Evolutionary conservation across 2,888 invertebrate species (phyloP).

Genomic region (Eudemis profundana): DNA sequence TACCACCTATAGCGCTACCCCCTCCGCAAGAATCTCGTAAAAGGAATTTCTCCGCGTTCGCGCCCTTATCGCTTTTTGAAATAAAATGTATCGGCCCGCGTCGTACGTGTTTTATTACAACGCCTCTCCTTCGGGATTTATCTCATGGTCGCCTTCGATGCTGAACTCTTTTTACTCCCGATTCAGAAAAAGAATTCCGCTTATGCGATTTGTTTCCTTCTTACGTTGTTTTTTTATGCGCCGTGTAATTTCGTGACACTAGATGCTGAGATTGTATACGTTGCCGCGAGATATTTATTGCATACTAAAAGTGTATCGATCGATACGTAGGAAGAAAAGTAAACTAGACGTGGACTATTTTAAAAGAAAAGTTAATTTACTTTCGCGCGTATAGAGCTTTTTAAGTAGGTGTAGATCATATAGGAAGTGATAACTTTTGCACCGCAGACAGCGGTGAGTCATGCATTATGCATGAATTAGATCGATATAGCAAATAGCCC

Average conservation of each 20-base stretch:
- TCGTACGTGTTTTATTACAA: slow-evolving; percentile 84
- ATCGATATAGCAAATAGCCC: slow-evolving; percentile 41
- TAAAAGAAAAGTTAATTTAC: slow-evolving; percentile 23
- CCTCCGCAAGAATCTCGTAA: slow-evolving; percentile 78
- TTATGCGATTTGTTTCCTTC: slow-evolving; percentile 66
- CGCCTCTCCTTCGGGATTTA: slow-evolving; percentile 80
- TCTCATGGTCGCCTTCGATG: slow-evolving; percentile 68
- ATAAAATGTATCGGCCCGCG: slow-evolving; percentile 81
- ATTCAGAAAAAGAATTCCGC: slow-evolving; percentile 68
- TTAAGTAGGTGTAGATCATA: slow-evolving; percentile 27
- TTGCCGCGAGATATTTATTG: slow-evolving; percentile 26
- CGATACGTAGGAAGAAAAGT: slow-evolving; percentile 7
- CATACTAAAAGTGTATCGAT: slow-evolving; percentile 35
- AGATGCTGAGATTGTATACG: slow-evolving; percentile 40
- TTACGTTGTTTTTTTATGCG: slow-evolving; percentile 57
- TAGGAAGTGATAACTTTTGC: slow-evolving; percentile 28
- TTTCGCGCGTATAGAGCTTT: slow-evolving; percentile 3
- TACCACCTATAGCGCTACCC: slow-evolving; percentile 53
- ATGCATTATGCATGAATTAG: slow-evolving; percentile 37
- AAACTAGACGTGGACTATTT: slow-evolving; percentile 7
- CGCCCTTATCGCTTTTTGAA: slow-evolving; percentile 84
- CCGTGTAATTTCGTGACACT: slow-evolving; percentile 46
- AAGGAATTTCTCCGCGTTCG: slow-evolving; percentile 75
- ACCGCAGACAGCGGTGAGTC: slow-evolving; percentile 25
- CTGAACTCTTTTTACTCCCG: slow-evolving; percentile 63